Conservation (phyloP, 2,113 vertebrate species). For the Dipodomys spectabilis region DNA sequence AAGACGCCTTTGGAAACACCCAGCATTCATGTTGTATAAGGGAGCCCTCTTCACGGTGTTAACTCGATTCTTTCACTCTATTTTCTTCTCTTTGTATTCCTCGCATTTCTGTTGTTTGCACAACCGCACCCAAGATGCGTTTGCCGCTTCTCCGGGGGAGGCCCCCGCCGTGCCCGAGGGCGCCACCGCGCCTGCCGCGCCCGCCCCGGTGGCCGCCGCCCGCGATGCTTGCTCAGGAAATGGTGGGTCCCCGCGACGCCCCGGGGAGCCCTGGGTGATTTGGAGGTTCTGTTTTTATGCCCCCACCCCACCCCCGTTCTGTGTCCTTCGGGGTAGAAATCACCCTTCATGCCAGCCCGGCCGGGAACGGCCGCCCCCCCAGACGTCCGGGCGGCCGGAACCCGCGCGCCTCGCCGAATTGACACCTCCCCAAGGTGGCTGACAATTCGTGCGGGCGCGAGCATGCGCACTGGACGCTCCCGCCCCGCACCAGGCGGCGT, state of each 20-base stretch:
- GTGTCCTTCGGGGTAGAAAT: too few species aligned
- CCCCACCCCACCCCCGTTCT: too few species aligned
- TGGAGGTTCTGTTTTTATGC: too few species aligned
- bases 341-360: too few species aligned
- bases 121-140: slow-evolving; percentile 94
- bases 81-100: slow-evolving; percentile 88
- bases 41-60: slow-evolving; percentile 86
- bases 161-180: slow-evolving; percentile 93
- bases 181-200: slow-evolving; percentile 90
- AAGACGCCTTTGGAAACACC: slow-evolving; percentile 63
- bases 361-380: too few species aligned
- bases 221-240: slow-evolving; percentile 98
- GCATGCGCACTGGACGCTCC: too few species aligned
- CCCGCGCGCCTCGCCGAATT: too few species aligned
- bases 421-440: too few species aligned
- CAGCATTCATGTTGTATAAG: slow-evolving; percentile 87
- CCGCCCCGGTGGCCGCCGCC: slow-evolving; percentile 93
- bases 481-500: too few species aligned
- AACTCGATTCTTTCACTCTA: slow-evolving; percentile 88
- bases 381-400: too few species aligned
- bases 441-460: too few species aligned
- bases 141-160: slow-evolving; percentile 98
- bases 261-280: too few species aligned
- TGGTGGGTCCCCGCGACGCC: slow-evolving; percentile 92
- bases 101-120: slow-evolving; percentile 89